These are phyloP conservation scores for Phrynosoma blainvillii DNA, from an alignment of 2,113 vertebrate genomes.

Conservation along the genomic window DNA sequence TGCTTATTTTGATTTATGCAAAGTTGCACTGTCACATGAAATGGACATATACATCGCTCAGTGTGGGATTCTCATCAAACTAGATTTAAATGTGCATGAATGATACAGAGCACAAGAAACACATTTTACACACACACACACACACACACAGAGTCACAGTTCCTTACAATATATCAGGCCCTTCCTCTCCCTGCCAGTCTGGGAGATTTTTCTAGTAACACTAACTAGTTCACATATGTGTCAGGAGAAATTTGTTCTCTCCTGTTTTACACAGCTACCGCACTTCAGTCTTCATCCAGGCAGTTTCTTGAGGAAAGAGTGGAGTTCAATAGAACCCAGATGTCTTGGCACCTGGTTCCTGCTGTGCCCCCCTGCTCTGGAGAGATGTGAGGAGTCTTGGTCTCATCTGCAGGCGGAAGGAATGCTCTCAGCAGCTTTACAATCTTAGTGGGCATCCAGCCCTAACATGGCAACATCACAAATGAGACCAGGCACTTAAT, in stretches of 20 bases:
- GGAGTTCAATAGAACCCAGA: constrained; percentile 16
- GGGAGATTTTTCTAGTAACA: background rate
- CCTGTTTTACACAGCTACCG: constrained; percentile 14
- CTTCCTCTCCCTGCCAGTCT: background rate
- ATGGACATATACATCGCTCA: background rate
- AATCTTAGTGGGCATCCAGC: background rate
- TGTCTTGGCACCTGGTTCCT: constrained; percentile 3
- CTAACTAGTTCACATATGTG: background rate
- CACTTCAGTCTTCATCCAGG: constrained; percentile 27
- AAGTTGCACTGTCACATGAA: background rate
- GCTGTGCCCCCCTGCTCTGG: constrained; percentile 24
- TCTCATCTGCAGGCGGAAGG: background rate
- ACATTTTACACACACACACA: background rate
- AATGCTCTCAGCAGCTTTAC: background rate
- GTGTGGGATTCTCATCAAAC: background rate
- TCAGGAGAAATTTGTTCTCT: constrained; percentile 17
- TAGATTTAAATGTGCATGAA: background rate
- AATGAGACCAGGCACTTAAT: too few species aligned
- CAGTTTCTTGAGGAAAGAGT: constrained; percentile 26
- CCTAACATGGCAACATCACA: background rate
- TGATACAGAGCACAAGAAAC: background rate
- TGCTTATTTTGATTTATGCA: background rate
- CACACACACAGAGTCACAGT: background rate
- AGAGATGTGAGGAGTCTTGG: background rate
- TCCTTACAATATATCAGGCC: background rate